Evolutionary conservation across 2,113 vertebrate species (phyloP).

Genomic region (Apaloderma vittatum): DNA sequence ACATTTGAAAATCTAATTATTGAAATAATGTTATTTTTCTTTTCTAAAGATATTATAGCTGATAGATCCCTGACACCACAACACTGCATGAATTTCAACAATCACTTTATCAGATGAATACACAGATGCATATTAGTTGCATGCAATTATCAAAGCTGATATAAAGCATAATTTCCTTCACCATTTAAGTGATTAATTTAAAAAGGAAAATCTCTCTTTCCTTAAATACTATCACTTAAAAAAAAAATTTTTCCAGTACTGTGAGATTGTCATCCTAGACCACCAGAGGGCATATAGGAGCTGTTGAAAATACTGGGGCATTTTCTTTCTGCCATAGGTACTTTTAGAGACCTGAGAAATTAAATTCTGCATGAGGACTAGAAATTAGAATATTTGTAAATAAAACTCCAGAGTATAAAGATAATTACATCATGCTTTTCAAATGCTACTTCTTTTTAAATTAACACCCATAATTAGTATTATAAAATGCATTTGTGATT

Average conservation of each 20-base stretch:
- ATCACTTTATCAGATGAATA: background rate
- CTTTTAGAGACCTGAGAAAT: background rate
- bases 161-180: background rate
- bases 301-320: background rate
- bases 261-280: background rate
- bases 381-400: background rate
- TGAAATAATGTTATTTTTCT: background rate
- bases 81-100: background rate
- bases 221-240: background rate
- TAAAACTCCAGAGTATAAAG: background rate
- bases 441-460: background rate
- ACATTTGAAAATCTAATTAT: background rate
- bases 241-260: background rate
- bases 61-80: background rate
- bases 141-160: background rate
- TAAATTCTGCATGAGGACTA: background rate
- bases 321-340: background rate
- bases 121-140: background rate
- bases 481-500: background rate
- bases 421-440: background rate
- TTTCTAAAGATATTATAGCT: background rate
- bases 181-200: background rate
- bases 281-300: slow-evolving; percentile 51
- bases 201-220: background rate
- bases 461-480: background rate